Evolutionary conservation across 2,888 invertebrate species (phyloP).

Genomic region (Hypomecis atomaria): DNA sequence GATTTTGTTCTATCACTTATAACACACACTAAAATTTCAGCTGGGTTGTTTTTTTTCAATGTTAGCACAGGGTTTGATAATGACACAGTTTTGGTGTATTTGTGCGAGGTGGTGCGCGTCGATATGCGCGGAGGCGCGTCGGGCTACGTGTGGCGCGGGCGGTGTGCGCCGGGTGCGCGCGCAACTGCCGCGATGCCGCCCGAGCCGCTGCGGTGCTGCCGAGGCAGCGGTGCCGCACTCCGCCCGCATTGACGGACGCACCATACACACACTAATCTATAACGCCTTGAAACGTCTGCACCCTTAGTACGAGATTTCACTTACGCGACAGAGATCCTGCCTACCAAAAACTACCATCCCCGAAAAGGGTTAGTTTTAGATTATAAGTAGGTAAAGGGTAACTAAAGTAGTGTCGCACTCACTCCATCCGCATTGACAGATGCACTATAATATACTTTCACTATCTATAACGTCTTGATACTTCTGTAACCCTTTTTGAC

Average conservation of each 20-base stretch:
- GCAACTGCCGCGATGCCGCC: constrained; percentile 52
- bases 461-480: too few relatives aligned
- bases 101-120: constrained; percentile 61
- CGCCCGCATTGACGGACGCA: constrained; percentile 26
- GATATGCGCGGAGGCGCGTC: constrained; percentile 65
- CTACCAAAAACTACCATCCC: too few relatives aligned
- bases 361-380: too few relatives aligned
- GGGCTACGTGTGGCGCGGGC: constrained; percentile 57
- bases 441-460: too few relatives aligned
- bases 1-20: constrained; percentile 3
- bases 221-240: constrained; percentile 33
- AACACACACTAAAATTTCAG: constrained; percentile 4
- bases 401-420: too few relatives aligned
- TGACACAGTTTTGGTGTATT: constrained; percentile 23
- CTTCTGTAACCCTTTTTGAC: too few relatives aligned
- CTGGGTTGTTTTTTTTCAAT: constrained; percentile 3
- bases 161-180: constrained; percentile 58
- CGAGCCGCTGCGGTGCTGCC: constrained; percentile 49
- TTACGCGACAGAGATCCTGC: too few relatives aligned
- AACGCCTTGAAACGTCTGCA: too few relatives aligned
- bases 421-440: too few relatives aligned
- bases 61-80: constrained; percentile 19
- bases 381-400: too few relatives aligned
- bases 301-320: too few relatives aligned
- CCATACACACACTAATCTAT: background rate